Evolutionary conservation across 2,797 vertebrate genomes (phyloP), one percentile per base, ranked within the genome.

Genomic region (Sphaeramia orbicularis): DNA sequence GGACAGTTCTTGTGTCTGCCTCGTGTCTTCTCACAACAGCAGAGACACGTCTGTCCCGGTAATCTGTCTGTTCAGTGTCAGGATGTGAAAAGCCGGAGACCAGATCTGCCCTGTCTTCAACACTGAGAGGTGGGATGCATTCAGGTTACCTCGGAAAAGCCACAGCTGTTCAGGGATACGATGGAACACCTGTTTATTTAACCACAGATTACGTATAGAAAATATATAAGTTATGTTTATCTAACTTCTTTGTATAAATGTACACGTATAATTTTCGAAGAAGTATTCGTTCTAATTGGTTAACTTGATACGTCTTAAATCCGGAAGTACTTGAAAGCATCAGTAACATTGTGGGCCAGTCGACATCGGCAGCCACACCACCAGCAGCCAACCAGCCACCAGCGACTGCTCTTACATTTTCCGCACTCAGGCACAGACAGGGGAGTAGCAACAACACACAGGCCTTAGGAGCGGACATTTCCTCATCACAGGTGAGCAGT

Each of bases 91-190:
- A 18, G 38, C 69, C 62, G 60, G 30, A 73, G 59, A 58, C 52
- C 10, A 48, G 59, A 45, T 6, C 24, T 2, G 53, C 54, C 35
- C 64, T 55, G 52, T 61, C 49, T 35, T 80, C 56, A 5, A 60
- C 66, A 2, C 57, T 85, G 60, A 80, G 76, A 72, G 76, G 19
- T 69, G 13, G 48, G 88, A 0, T 80, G 74, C 82, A 0, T 91
- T 91, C 73, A 74, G 0, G 18, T 4, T 27, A 1, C 43, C 24
- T 62, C 44, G 80, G 66, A 64, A 61, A 56, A 44, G 0, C 14
- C 8, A 50, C 2, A 0, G 0, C 1, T 0, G 0, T 0, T 13
- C 2, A 11, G 8, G 6, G n/a, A 2, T 9, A 5, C 2, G 32
- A 35, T 1, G 9, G 32, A 9, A 35, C 32, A 35, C 1, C 32